phyloP scores from a whole-genome alignment of 2,797 vertebrate genomes.

The Brotula barbata region DNA sequence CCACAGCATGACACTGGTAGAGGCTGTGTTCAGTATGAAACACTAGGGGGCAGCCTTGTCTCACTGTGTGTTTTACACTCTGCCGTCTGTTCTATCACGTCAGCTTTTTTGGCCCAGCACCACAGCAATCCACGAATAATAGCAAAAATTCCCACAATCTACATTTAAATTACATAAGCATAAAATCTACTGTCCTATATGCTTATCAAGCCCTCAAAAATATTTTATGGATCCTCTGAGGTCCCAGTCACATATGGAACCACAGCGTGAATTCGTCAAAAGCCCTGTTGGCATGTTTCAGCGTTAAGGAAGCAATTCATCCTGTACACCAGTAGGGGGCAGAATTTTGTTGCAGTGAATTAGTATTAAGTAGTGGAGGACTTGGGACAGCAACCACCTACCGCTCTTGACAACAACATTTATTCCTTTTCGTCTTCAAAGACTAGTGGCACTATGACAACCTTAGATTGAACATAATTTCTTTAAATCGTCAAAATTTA shows the following conservation, averaged over 20 bases:
- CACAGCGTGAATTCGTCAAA: not conserved
- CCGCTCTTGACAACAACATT: too few relatives aligned
- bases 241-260: not conserved
- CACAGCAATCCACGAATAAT: too few relatives aligned
- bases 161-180: too few relatives aligned
- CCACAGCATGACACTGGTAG: not conserved
- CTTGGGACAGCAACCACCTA: not conserved
- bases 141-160: too few relatives aligned
- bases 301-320: not conserved
- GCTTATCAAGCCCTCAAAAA: not conserved
- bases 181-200: too few relatives aligned
- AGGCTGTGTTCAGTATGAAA: not conserved
- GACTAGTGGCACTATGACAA: too few relatives aligned
- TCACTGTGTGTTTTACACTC: too few relatives aligned
- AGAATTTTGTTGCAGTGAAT: slow-evolving; percentile 10
- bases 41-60: slow-evolving; percentile 38
- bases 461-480: too few relatives aligned
- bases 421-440: too few relatives aligned
- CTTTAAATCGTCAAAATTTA: too few relatives aligned
- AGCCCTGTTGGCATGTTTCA: not conserved
- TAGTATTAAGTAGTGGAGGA: not conserved
- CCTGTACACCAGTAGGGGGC: slow-evolving; percentile 38
- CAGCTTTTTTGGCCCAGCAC: too few relatives aligned
- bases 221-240: not conserved
- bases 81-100: not conserved